Conservation (phyloP, 2,113 vertebrate genomes). For the Falco punctatus region DNA sequence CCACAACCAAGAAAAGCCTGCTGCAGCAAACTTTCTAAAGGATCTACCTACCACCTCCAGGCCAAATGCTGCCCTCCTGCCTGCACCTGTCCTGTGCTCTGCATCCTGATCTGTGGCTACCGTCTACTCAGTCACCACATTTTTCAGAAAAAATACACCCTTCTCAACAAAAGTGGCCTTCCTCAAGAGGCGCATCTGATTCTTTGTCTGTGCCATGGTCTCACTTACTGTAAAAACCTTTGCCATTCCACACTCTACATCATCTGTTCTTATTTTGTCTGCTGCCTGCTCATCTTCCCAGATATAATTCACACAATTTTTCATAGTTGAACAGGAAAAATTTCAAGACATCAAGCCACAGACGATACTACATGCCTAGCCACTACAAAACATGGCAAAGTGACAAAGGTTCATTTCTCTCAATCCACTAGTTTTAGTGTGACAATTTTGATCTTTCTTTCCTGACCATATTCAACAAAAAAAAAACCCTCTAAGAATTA, state of each 20-base stretch:
- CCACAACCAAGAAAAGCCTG: background rate
- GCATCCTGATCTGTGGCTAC: accelerated
- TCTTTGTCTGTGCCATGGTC: background rate
- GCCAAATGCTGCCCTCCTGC: background rate
- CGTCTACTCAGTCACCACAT: background rate
- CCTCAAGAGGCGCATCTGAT: accelerated
- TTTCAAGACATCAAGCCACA: background rate
- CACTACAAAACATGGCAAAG: background rate
- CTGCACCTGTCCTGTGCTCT: background rate
- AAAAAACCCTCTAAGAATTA: background rate
- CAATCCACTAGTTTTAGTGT: background rate
- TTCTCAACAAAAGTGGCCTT: background rate
- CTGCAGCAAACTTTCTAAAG: background rate
- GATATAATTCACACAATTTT: background rate
- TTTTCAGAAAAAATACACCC: background rate
- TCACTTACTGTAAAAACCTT: background rate
- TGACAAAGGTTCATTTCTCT: background rate
- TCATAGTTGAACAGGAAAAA: background rate
- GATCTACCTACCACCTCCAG: background rate
- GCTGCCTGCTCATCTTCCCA: background rate
- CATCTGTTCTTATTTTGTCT: too few species aligned
- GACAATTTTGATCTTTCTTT: background rate
- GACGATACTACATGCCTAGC: background rate
- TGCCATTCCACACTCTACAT: background rate
- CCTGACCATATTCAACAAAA: background rate